A percentile compares a stretch with the other conserved stretches of the same genome.
phyloP scores from a whole-genome alignment of 2,888 invertebrate genomes.

The Allophyes oxyacanthae region DNA sequence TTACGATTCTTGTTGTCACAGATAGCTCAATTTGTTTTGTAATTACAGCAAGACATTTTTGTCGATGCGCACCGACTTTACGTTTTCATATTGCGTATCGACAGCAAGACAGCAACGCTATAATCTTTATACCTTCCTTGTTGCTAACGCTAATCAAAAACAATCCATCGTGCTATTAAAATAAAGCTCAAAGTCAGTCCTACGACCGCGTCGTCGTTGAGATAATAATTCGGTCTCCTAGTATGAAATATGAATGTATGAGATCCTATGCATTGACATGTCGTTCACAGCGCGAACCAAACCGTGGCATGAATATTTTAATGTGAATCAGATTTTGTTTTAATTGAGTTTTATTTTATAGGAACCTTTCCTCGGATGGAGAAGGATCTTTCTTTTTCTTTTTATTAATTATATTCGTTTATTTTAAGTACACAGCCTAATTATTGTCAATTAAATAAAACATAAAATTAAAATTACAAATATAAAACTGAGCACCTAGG shows the following conservation, averaged over 20 bases:
- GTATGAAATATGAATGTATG: conserved; percentile 3
- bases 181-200: conserved; percentile 16
- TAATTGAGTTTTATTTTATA: no score
- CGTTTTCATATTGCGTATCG: conserved; percentile 11
- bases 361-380: no score
- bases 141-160: conserved; percentile 27
- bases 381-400: no score
- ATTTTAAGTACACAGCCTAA: no score
- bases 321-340: conserved; percentile 10
- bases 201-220: background rate
- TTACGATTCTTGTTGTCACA: no score
- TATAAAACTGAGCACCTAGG: no score
- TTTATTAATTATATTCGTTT: no score
- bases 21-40: no score
- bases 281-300: conserved; percentile 1
- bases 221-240: conserved; percentile 18
- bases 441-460: no score
- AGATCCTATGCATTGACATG: conserved; percentile 7
- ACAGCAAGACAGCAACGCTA: conserved; percentile 2
- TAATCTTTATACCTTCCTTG: background rate
- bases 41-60: no score
- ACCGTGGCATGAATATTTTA: conserved; percentile 27
- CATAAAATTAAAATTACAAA: no score
- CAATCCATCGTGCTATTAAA: background rate
- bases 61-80: no score